phyloP scores from a whole-genome alignment of 1,140 invertebrate genomes.

The Sweltsa coloradensis region DNA sequence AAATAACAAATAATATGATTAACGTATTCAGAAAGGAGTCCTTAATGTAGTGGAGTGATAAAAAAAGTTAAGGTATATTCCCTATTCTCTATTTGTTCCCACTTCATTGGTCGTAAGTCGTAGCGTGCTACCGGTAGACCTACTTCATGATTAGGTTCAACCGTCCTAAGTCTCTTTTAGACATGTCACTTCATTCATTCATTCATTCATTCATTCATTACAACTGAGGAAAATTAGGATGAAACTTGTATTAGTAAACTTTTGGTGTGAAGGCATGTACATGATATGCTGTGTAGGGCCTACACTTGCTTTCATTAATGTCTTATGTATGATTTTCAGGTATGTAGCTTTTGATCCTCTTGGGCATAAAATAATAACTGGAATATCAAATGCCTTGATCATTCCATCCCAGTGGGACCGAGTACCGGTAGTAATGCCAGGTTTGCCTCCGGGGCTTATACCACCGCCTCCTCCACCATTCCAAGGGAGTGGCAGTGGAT shows the following conservation, averaged over 20 bases:
- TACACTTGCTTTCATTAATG: background rate
- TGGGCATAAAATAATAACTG: conserved; percentile 73
- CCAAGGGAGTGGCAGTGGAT: conserved; percentile 1
- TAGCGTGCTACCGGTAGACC: too few species aligned
- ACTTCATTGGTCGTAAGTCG: too few species aligned
- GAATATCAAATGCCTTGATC: conserved; percentile 55
- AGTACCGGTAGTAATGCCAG: conserved; percentile 19
- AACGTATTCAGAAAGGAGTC: too few species aligned
- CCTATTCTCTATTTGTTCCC: too few species aligned
- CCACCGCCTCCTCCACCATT: conserved; percentile 8
- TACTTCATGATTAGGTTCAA: too few species aligned
- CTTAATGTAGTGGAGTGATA: too few species aligned
- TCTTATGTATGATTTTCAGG: conserved; percentile 35
- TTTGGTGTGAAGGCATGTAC: background rate
- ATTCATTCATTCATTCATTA: background rate
- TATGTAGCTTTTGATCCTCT: conserved; percentile 75
- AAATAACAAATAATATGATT: too few species aligned
- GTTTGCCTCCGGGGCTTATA: background rate
- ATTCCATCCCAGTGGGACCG: conserved; percentile 38
- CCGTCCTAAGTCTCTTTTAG: too few species aligned
- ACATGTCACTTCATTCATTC: too few species aligned
- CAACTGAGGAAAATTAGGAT: conserved; percentile 2
- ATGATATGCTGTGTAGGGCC: background rate
- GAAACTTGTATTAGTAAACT: too few species aligned
- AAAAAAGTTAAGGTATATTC: too few species aligned